These are phyloP conservation scores for Drosophila sproati DNA, from an alignment of 1,140 invertebrate species.

Conservation along the genomic window DNA sequence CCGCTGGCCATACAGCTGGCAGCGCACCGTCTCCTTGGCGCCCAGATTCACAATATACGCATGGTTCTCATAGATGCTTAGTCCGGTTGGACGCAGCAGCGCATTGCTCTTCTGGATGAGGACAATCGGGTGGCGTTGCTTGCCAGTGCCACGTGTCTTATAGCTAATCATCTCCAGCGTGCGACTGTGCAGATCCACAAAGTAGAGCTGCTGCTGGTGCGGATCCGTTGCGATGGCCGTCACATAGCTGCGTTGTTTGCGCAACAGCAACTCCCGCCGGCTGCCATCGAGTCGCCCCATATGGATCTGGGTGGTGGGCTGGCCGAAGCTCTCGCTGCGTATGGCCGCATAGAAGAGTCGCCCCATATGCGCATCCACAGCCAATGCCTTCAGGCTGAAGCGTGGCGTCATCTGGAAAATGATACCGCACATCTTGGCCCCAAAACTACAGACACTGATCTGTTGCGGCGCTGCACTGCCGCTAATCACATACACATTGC, in stretches of 20 bases:
- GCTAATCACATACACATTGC: conserved; percentile 91
- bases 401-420: conserved; percentile 85
- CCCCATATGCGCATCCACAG: conserved; percentile 85
- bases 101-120: conserved; percentile 85
- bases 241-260: conserved; percentile 85
- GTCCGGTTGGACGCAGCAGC: conserved; percentile 83
- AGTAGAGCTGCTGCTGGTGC: conserved; percentile 88
- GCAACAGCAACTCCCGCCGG: conserved; percentile 80
- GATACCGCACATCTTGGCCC: conserved; percentile 86
- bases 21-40: conserved; percentile 85
- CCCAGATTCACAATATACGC: conserved; percentile 86
- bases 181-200: conserved; percentile 87
- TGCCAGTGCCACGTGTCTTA: conserved; percentile 85
- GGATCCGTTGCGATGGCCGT: conserved; percentile 89
- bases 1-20: conserved; percentile 85
- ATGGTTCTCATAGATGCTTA: conserved; percentile 88
- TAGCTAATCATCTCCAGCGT: conserved; percentile 88
- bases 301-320: conserved; percentile 86
- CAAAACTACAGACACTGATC: conserved; percentile 87
- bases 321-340: conserved; percentile 79
- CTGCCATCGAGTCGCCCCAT: conserved; percentile 88
- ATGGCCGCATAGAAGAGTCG: conserved; percentile 87
- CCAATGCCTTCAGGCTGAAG: conserved; percentile 85
- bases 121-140: conserved; percentile 84
- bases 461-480: conserved; percentile 83